phyloP scores from a whole-genome alignment of 2,888 invertebrate species.

The Agrotis clavis region DNA sequence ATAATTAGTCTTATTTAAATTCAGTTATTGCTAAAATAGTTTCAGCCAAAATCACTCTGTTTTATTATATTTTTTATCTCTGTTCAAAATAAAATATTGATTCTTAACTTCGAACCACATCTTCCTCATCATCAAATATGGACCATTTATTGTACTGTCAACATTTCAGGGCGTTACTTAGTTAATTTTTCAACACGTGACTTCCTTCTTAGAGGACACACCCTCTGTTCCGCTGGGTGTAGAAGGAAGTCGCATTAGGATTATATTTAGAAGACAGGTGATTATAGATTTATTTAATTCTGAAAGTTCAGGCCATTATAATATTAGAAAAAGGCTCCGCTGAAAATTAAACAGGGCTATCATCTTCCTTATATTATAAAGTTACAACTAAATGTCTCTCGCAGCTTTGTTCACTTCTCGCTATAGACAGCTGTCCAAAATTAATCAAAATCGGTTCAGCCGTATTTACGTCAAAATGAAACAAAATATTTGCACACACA shows the following conservation, averaged over 20 bases:
- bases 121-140: background rate
- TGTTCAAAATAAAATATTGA: background rate
- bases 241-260: background rate
- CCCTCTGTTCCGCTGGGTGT: constrained; percentile 10
- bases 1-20: too few relatives aligned
- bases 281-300: background rate
- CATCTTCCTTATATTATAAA: background rate
- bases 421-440: too few relatives aligned
- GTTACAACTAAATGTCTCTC: background rate
- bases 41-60: background rate
- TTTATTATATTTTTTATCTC: too few relatives aligned
- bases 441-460: too few relatives aligned
- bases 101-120: background rate
- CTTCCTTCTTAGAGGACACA: constrained; percentile 6
- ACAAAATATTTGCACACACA: too few relatives aligned
- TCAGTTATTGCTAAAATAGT: background rate
- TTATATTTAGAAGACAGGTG: background rate
- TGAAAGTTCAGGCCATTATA: background rate
- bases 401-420: too few relatives aligned
- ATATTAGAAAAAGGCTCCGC: background rate
- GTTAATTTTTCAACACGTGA: constrained; percentile 27
- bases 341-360: background rate
- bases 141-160: background rate
- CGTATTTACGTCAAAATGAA: too few relatives aligned
- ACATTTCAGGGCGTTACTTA: constrained; percentile 25